Evolutionary conservation across 2,113 vertebrate species (phyloP), one percentile per base, ranked within the genome.

Genomic region (Mesocricetus auratus): DNA sequence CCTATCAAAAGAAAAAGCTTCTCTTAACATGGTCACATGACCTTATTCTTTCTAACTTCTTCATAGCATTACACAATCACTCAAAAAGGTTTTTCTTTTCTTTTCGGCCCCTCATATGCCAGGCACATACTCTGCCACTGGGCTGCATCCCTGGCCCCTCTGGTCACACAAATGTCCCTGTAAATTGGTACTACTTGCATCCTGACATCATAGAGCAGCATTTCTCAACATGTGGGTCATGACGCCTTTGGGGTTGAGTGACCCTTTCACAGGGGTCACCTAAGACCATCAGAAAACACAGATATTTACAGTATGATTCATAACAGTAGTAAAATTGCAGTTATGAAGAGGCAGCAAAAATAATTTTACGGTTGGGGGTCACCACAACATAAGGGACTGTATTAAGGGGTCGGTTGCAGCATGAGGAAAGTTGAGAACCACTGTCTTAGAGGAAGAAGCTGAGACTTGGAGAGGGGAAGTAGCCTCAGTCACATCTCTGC

Each of bases 11-110:
- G n/a, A n/a, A n/a, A n/a, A n/a, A n/a, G n/a, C n/a, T n/a, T n/a
- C n/a, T n/a, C n/a, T n/a, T n/a, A n/a, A n/a, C n/a, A 87, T 5
- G 21, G 39, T 50, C 10, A n/a, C 29, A 71, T 47, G 53, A 42
- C 15, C 62, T 58, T 39, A 86, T 45, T 92, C n/a, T 77, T 85
- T 94, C 56, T 50, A 90, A 93, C 45, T 16, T 77, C 53, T 86
- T 71, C 82, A 87, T 2, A 56, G 75, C 56, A 4, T 19, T 75
- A 36, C 31, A 39, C 2, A 12, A 22, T 50, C 11, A 56, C 33
- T 79, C 50, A 79, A n/a, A n/a, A 79, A 36, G 50, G 31, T 21
- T 53, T 79, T 16, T 21, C 29, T 42, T 42, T 45, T 31, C 0
- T 29, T 17, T 73, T 73, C 10, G 36, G 60, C 16, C 74, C 64